A percentile compares a stretch with the other conserved stretches of the same genome.
Evolutionary conservation across 2,113 vertebrate species (phyloP).

Genomic region (Egretta garzetta): DNA sequence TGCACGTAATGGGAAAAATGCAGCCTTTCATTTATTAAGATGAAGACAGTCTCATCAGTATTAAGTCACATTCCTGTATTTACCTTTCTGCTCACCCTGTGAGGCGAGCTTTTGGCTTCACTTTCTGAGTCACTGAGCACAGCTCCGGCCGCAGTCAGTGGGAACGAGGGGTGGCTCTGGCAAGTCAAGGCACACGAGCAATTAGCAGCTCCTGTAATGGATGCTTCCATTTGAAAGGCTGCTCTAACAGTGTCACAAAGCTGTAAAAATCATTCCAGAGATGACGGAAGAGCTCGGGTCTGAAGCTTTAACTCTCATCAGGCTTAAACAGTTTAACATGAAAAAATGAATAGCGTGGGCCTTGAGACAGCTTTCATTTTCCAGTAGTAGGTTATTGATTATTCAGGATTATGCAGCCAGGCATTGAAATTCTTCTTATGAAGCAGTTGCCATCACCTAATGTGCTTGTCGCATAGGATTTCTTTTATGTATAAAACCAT

Average conservation of each 20-base stretch:
- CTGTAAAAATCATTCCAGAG: neutral
- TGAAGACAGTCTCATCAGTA: neutral
- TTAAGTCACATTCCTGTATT: neutral
- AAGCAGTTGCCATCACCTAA: neutral
- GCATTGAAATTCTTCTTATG: neutral
- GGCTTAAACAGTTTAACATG: neutral
- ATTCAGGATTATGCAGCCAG: neutral
- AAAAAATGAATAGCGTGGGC: neutral
- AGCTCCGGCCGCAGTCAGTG: neutral
- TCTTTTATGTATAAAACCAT: neutral
- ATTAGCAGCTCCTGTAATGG: neutral
- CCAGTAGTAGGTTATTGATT: neutral
- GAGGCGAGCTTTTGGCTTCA: neutral
- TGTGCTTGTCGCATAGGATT: neutral
- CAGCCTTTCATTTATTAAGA: neutral
- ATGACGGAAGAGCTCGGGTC: neutral
- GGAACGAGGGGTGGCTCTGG: neutral
- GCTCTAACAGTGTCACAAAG: neutral
- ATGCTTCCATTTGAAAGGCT: neutral
- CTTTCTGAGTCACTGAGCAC: neutral
- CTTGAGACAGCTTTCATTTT: neutral
- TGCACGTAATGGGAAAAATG: rapidly evolving
- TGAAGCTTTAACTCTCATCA: neutral
- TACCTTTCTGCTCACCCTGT: neutral
- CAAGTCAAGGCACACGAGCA: neutral